phyloP scores from a whole-genome alignment of 1,140 invertebrate species.

The Sminthurides bifidus region DNA sequence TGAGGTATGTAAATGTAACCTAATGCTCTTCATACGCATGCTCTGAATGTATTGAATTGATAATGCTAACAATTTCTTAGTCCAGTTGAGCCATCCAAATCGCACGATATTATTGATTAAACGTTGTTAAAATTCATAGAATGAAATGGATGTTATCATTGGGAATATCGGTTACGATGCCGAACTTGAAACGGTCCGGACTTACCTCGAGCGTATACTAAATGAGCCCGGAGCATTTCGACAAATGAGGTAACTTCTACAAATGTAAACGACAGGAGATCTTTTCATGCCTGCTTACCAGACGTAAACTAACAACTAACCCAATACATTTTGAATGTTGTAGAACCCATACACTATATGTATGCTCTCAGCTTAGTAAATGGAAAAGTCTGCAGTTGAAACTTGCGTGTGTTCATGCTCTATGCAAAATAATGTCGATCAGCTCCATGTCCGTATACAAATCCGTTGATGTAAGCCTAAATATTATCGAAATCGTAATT shows the following conservation, averaged over 20 bases:
- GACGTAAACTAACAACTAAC: neutral
- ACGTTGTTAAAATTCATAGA: no score
- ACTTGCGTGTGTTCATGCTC: slow-evolving; percentile 13
- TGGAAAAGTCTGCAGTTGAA: slow-evolving; percentile 18
- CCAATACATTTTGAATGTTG: neutral
- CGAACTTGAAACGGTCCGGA: slow-evolving; percentile 13
- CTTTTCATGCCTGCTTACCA: slow-evolving; percentile 1
- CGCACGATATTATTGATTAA: no score
- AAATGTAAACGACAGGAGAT: neutral
- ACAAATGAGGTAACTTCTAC: slow-evolving; percentile 3
- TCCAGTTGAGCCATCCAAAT: no score
- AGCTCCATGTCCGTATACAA: neutral
- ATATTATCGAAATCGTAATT: slow-evolving; percentile 5
- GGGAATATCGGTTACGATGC: slow-evolving; percentile 19
- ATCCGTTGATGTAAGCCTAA: slow-evolving; percentile 6
- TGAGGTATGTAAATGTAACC: no score
- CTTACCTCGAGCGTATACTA: slow-evolving; percentile 8
- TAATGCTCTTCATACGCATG: no score
- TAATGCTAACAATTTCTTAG: no score
- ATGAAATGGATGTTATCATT: slow-evolving; percentile 23
- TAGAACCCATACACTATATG: slow-evolving; percentile 1
- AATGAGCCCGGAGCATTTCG: slow-evolving; percentile 13
- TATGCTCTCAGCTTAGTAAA: neutral
- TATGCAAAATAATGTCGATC: slow-evolving; percentile 23
- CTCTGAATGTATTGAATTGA: no score